phyloP scores from a whole-genome alignment of 2,113 vertebrate genomes.

The Ramphastos sulfuratus region DNA sequence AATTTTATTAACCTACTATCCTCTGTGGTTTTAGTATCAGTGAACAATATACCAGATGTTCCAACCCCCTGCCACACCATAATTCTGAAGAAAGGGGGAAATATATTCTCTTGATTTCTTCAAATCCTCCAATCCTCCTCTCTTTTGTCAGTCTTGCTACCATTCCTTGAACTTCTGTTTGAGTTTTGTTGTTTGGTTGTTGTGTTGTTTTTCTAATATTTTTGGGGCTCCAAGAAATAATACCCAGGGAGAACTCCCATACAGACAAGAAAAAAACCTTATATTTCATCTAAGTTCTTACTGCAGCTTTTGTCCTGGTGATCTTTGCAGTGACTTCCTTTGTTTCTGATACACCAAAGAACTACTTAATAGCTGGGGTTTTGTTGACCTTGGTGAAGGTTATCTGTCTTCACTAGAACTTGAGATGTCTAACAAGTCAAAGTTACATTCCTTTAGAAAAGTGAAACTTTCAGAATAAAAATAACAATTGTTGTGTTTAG shows the following conservation, averaged over 20 bases:
- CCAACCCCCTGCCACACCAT: neutral
- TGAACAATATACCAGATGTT: neutral
- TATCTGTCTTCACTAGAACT: neutral
- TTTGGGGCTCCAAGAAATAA: neutral
- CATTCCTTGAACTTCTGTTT: neutral
- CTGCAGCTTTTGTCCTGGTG: neutral
- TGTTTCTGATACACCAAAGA: neutral
- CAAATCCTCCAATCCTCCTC: neutral
- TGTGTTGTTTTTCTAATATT: accelerated
- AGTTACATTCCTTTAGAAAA: neutral
- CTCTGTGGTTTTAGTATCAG: neutral
- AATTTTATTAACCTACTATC: neutral
- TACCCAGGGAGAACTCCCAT: neutral
- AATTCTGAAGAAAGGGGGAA: neutral
- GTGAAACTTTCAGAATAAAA: neutral
- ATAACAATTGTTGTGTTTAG: neutral
- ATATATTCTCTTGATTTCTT: neutral
- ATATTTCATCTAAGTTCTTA: neutral
- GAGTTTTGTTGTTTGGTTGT: no score
- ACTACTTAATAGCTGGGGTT: neutral
- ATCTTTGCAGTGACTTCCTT: neutral
- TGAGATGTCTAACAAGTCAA: neutral
- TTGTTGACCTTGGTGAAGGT: neutral
- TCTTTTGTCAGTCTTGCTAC: neutral
- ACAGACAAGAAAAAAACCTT: neutral